phyloP scores from a whole-genome alignment of 2,888 invertebrate species.

The Dryadula phaetusa region DNA sequence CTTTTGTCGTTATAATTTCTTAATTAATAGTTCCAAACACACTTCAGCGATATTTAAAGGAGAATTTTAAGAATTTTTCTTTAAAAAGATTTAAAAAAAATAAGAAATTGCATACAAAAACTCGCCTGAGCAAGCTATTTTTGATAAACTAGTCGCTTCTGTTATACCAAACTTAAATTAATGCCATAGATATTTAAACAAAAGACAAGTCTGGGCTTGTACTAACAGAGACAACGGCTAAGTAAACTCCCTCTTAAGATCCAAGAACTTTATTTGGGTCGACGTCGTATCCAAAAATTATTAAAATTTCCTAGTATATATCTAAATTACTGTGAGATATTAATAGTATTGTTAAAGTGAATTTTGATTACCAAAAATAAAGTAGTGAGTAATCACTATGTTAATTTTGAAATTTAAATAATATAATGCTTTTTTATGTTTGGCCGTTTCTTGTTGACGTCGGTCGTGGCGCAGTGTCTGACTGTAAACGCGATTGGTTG shows the following conservation, averaged over 20 bases:
- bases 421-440: too few relatives aligned
- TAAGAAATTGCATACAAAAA: not conserved
- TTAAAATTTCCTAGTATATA: conserved; percentile 10
- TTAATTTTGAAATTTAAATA: too few relatives aligned
- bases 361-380: not conserved
- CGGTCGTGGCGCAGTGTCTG: too few relatives aligned
- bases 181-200: conserved; percentile 45
- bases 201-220: conserved; percentile 42
- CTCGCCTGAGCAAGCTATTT: conserved; percentile 25
- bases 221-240: conserved; percentile 43
- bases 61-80: too few relatives aligned
- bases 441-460: too few relatives aligned
- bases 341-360: not conserved
- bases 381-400: too few relatives aligned
- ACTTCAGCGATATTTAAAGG: too few relatives aligned
- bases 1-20: too few relatives aligned
- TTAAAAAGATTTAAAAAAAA: not conserved
- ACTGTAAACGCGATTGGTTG: too few relatives aligned
- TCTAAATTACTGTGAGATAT: conserved; percentile 6
- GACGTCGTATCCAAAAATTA: conserved; percentile 33
- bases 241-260: conserved; percentile 35
- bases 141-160: conserved; percentile 42
- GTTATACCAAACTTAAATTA: conserved; percentile 42
- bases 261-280: conserved; percentile 34
- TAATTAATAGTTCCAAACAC: too few relatives aligned